Evolutionary conservation across 2,888 invertebrate species (phyloP).

Genomic region (Trachelus iudaicus): DNA sequence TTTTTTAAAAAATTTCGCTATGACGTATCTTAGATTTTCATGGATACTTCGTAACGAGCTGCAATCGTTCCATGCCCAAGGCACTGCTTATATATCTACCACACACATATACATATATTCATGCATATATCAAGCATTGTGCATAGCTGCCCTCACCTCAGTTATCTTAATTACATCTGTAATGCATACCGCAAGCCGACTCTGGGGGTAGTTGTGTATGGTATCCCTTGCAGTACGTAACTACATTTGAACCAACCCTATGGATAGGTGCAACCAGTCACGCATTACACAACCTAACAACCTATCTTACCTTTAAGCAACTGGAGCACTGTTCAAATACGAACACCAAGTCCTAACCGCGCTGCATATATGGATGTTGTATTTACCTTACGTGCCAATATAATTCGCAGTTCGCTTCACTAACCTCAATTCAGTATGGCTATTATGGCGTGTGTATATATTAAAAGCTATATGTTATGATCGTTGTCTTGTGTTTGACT

Average conservation of each 20-base stretch:
- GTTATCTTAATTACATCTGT: slow-evolving; percentile 65
- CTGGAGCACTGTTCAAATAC: neutral
- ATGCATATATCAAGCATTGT: slow-evolving; percentile 59
- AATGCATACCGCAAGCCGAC: slow-evolving; percentile 58
- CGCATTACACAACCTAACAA: neutral
- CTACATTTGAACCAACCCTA: neutral
- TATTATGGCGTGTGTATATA: no score
- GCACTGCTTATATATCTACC: slow-evolving; percentile 27
- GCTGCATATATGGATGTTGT: slow-evolving; percentile 24
- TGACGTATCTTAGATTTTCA: neutral
- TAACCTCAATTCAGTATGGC: slow-evolving; percentile 36
- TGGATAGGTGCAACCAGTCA: neutral
- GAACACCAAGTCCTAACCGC: slow-evolving; percentile 24
- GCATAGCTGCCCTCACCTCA: slow-evolving; percentile 62
- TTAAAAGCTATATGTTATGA: neutral
- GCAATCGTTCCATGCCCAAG: slow-evolving; percentile 42
- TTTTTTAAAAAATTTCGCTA: neutral
- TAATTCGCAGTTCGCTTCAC: slow-evolving; percentile 37
- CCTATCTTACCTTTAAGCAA: neutral
- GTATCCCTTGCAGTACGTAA: slow-evolving; percentile 2
- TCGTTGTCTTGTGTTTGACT: neutral
- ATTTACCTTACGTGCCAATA: slow-evolving; percentile 19
- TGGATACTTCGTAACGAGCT: slow-evolving; percentile 2
- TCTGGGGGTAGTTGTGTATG: slow-evolving; percentile 23
- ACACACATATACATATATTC: slow-evolving; percentile 37